These are phyloP conservation scores for Potamarius usumacintae DNA, from an alignment of 2,113 vertebrate species.

Conservation along the genomic window DNA sequence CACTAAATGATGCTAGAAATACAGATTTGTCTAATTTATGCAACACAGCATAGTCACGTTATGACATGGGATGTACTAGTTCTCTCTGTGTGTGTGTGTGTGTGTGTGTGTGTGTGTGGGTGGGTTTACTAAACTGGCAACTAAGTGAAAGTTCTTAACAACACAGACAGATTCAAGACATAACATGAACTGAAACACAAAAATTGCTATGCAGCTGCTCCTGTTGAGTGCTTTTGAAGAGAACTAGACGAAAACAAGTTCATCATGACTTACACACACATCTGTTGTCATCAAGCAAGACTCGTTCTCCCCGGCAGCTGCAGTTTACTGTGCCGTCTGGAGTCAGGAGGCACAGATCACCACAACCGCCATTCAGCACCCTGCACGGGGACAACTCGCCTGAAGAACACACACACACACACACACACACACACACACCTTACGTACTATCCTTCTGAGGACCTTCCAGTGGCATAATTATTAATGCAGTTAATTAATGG, in stretches of 20 bases:
- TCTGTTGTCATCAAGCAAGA: constrained; percentile 92
- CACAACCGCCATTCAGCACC: constrained; percentile 88
- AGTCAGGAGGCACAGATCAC: constrained; percentile 92
- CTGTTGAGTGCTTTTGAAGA: background rate
- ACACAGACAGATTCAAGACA: background rate
- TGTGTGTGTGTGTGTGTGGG: background rate
- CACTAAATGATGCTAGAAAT: background rate
- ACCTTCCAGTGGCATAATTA: too few species aligned
- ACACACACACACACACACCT: background rate
- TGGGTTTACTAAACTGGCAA: background rate
- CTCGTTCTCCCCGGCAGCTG: constrained; percentile 88
- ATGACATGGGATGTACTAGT: background rate
- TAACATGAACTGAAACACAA: background rate
- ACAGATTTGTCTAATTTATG: background rate
- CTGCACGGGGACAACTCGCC: constrained; percentile 93
- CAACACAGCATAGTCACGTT: background rate
- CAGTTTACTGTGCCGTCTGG: constrained; percentile 90
- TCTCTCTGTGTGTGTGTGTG: background rate
- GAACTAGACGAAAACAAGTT: background rate
- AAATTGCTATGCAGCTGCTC: background rate
- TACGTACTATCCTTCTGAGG: too few species aligned
- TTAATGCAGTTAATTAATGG: too few species aligned
- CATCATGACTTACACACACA: constrained; percentile 92
- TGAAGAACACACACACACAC: constrained; percentile 59
- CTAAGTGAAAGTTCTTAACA: background rate